These are phyloP conservation scores for Chouioia cunea DNA, from an alignment of 2,888 invertebrate genomes.

Conservation along the genomic window DNA sequence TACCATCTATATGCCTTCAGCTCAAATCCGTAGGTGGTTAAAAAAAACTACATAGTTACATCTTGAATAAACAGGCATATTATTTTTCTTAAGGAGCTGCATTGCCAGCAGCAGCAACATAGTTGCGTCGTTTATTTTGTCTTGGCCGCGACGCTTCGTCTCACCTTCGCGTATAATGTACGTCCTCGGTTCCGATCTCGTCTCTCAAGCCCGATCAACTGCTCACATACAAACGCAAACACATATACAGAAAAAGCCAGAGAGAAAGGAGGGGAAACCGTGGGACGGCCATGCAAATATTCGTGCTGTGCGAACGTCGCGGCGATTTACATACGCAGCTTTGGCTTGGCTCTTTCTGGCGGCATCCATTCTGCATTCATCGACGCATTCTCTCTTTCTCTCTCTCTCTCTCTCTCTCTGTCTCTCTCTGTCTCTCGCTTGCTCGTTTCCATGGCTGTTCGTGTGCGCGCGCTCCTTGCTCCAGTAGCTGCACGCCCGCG, in stretches of 20 bases:
- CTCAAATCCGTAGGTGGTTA: slow-evolving; percentile 3
- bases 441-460: slow-evolving; percentile 51
- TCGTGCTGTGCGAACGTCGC: slow-evolving; percentile 48
- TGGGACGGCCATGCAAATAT: slow-evolving; percentile 55
- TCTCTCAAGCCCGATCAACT: slow-evolving; percentile 45
- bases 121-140: not conserved
- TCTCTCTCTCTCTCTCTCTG: slow-evolving; percentile 54
- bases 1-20: not conserved
- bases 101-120: no score
- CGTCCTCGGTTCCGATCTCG: slow-evolving; percentile 46
- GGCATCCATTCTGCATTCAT: slow-evolving; percentile 61
- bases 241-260: not conserved
- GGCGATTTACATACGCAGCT: slow-evolving; percentile 59
- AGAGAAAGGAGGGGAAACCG: slow-evolving; percentile 46
- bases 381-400: slow-evolving; percentile 56
- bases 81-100: slow-evolving; percentile 29
- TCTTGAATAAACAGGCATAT: slow-evolving; percentile 24
- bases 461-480: slow-evolving; percentile 48
- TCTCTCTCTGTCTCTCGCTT: slow-evolving; percentile 51
- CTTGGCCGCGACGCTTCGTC: not conserved
- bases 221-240: not conserved
- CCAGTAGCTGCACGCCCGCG: slow-evolving; percentile 53
- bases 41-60: slow-evolving; percentile 25
- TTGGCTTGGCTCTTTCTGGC: slow-evolving; percentile 50
- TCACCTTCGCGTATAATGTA: slow-evolving; percentile 39